Percentiles rank a stretch among this genome's conserved stretches.
Evolutionary conservation across 2,888 invertebrate species (phyloP).

Genomic region (Apamea crenata): DNA sequence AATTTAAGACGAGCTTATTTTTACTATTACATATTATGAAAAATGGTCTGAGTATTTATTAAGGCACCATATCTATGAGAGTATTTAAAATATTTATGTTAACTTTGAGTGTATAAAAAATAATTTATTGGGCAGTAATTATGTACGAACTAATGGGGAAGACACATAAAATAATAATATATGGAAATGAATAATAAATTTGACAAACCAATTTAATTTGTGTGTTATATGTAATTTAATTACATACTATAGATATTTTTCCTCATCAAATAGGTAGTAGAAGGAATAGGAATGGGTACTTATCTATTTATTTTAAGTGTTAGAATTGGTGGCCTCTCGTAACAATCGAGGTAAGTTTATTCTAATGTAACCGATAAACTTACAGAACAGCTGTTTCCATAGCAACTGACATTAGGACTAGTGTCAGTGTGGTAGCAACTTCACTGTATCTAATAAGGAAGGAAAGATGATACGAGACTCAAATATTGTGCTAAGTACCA

Average conservation of each 20-base stretch:
- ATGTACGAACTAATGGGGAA: constrained; percentile 45
- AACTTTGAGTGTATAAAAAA: constrained; percentile 14
- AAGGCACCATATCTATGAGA: constrained; percentile 15
- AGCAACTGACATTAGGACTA: neutral
- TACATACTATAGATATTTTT: neutral
- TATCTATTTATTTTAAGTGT: neutral
- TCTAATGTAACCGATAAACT: neutral
- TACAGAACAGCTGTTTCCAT: neutral
- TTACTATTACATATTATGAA: constrained; percentile 53
- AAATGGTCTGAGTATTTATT: constrained; percentile 42
- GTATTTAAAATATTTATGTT: constrained; percentile 39
- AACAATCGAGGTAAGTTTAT: neutral
- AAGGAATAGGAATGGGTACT: neutral
- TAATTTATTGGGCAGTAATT: constrained; percentile 52
- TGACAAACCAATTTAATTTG: constrained; percentile 11
- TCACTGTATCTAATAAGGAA: constrained; percentile 30
- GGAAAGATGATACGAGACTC: constrained; percentile 3
- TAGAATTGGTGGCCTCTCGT: neutral
- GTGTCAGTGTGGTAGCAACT: neutral
- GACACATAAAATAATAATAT: constrained; percentile 42
- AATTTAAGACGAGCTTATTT: constrained; percentile 56
- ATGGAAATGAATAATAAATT: constrained; percentile 25
- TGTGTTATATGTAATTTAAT: constrained; percentile 25
- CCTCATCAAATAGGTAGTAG: neutral
- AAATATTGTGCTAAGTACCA: constrained; percentile 33